Conservation (phyloP, 2,113 vertebrate genomes). For the Charina bottae region DNA sequence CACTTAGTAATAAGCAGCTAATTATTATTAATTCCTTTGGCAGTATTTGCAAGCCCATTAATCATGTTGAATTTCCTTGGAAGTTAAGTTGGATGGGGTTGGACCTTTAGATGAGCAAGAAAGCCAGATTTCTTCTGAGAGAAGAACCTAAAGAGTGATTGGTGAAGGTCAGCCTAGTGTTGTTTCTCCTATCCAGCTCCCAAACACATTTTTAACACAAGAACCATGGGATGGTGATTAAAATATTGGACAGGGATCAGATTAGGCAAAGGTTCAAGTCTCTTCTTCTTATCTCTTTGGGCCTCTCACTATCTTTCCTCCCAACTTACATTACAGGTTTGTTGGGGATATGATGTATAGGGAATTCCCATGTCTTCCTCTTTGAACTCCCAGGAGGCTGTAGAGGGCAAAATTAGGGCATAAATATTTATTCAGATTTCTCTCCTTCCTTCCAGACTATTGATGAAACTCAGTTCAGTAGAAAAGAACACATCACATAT, state of each 20-base stretch:
- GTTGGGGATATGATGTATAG: neutral
- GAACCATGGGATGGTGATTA: neutral
- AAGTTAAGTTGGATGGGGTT: neutral
- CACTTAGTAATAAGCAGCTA: slow-evolving; percentile 36
- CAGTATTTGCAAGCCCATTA: slow-evolving; percentile 25
- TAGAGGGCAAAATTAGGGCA: neutral
- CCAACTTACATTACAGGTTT: neutral
- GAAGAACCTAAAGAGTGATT: neutral
- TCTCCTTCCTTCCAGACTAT: neutral
- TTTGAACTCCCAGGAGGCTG: neutral
- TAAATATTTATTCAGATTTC: neutral
- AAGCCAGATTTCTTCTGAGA: neutral
- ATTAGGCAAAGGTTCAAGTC: neutral
- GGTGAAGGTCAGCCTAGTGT: neutral
- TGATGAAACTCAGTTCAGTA: neutral
- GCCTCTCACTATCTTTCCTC: neutral
- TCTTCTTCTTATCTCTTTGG: neutral
- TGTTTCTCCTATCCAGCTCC: neutral
- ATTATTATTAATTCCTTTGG: slow-evolving; percentile 56
- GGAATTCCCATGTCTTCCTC: neutral
- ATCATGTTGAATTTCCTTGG: slow-evolving; percentile 22
- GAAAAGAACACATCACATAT: too few species aligned
- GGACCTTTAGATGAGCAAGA: neutral
- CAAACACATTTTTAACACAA: neutral
- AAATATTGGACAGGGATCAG: too few species aligned